Evolutionary conservation across 1,140 invertebrate genomes (phyloP).

Genomic region (Melipona quadrifasciata): DNA sequence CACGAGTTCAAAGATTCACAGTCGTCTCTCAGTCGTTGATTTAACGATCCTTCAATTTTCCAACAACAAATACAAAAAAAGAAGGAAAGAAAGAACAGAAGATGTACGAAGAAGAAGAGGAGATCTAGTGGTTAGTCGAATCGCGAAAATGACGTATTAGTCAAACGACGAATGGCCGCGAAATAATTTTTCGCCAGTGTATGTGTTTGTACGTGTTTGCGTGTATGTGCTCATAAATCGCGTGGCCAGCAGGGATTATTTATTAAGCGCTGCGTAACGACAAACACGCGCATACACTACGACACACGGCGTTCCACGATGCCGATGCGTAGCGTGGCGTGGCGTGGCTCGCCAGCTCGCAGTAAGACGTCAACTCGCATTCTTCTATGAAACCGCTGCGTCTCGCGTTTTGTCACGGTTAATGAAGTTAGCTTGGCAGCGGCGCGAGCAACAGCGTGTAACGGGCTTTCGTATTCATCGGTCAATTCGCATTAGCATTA

Average conservation of each 20-base stretch:
- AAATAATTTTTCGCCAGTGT: constrained; percentile 41
- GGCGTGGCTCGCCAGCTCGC: constrained; percentile 27
- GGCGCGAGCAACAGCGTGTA: constrained; percentile 60
- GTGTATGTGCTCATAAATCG: constrained; percentile 31
- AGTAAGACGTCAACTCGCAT: constrained; percentile 61
- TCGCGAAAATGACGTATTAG: constrained; percentile 28
- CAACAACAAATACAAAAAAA: no score
- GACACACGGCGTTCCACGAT: background rate
- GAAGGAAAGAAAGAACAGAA: no score
- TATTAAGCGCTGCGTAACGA: constrained; percentile 47
- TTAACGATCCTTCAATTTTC: no score
- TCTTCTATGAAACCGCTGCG: constrained; percentile 64
- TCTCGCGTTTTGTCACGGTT: constrained; percentile 68
- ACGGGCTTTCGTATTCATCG: constrained; percentile 67
- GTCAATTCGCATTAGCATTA: constrained; percentile 69
- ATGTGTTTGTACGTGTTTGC: no score
- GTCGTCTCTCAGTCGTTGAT: no score
- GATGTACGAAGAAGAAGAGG: background rate
- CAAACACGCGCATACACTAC: constrained; percentile 44
- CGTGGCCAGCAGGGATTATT: constrained; percentile 30
- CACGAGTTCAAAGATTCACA: no score
- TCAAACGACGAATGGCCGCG: background rate
- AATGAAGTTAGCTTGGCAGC: constrained; percentile 61
- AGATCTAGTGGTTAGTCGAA: background rate
- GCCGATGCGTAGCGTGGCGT: background rate